phyloP scores from a whole-genome alignment of 2,797 vertebrate species.

The Mus minutoides region DNA sequence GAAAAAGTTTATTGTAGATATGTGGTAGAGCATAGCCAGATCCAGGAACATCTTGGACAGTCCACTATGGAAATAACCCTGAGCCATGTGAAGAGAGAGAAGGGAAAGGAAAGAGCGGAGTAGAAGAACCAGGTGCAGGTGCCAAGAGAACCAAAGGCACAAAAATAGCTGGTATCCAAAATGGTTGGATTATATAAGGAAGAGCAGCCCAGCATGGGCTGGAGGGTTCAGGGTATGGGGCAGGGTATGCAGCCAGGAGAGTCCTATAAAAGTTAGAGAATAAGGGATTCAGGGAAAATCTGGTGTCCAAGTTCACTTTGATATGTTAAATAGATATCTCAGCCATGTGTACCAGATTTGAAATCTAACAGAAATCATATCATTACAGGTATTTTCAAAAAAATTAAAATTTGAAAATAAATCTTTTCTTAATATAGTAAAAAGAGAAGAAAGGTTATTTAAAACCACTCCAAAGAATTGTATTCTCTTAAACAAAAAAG shows the following conservation, averaged over 20 bases:
- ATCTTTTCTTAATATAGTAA: slow-evolving; percentile 50
- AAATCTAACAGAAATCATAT: neutral
- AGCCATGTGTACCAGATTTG: neutral
- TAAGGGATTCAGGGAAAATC: neutral
- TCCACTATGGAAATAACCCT: neutral
- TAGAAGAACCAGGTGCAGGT: neutral
- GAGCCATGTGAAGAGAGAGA: neutral
- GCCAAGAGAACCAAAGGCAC: neutral
- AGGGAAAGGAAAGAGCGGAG: neutral
- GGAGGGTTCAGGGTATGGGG: neutral
- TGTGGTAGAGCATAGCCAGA: neutral
- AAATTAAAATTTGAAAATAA: slow-evolving; percentile 42
- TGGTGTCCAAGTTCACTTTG: neutral
- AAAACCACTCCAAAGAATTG: slow-evolving; percentile 64
- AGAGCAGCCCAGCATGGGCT: neutral
- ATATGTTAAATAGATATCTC: neutral
- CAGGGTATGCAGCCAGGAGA: neutral
- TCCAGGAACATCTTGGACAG: neutral
- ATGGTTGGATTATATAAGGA: neutral
- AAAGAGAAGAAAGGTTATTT: slow-evolving; percentile 20
- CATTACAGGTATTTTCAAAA: neutral
- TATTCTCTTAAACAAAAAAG: slow-evolving; percentile 42
- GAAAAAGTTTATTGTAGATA: neutral
- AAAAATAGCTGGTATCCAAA: neutral
- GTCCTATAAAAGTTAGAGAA: neutral